These are phyloP conservation scores for Danaus melanippus DNA, from an alignment of 1,140 invertebrate species.

Conservation along the genomic window DNA sequence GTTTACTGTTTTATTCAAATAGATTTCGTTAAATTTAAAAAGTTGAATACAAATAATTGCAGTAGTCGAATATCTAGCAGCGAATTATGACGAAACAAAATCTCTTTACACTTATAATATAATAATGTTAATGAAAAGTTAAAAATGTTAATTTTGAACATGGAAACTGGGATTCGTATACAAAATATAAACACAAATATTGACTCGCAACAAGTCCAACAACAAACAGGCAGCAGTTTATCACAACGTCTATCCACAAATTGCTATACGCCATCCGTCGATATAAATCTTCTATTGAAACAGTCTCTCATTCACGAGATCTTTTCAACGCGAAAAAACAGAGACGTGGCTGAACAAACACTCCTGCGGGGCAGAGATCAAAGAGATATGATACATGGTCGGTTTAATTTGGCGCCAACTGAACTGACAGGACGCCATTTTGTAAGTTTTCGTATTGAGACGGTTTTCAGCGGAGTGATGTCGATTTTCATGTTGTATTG, in stretches of 20 bases:
- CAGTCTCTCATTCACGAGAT: slow-evolving; percentile 48
- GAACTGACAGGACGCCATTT: slow-evolving; percentile 55
- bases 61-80: too few relatives aligned
- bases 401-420: slow-evolving; percentile 63
- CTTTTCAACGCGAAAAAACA: slow-evolving; percentile 61
- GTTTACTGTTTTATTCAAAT: too few relatives aligned
- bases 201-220: background rate
- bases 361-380: slow-evolving; percentile 56
- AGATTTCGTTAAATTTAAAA: too few relatives aligned
- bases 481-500: too few relatives aligned
- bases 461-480: slow-evolving; percentile 10
- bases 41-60: too few relatives aligned
- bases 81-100: too few relatives aligned
- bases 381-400: slow-evolving; percentile 59
- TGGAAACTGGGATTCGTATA: too few relatives aligned
- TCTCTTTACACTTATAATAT: too few relatives aligned
- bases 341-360: slow-evolving; percentile 52
- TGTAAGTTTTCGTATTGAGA: slow-evolving; percentile 44
- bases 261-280: slow-evolving; percentile 52
- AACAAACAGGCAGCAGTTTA: slow-evolving; percentile 30
- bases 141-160: too few relatives aligned
- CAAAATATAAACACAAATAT: too few relatives aligned
- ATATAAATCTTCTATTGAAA: slow-evolving; percentile 69
- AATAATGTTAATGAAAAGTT: too few relatives aligned
- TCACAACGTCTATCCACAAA: slow-evolving; percentile 63